Base-by-base conservation (phyloP, 1,140 invertebrate genomes). In the Hyles vespertilio region DNA sequence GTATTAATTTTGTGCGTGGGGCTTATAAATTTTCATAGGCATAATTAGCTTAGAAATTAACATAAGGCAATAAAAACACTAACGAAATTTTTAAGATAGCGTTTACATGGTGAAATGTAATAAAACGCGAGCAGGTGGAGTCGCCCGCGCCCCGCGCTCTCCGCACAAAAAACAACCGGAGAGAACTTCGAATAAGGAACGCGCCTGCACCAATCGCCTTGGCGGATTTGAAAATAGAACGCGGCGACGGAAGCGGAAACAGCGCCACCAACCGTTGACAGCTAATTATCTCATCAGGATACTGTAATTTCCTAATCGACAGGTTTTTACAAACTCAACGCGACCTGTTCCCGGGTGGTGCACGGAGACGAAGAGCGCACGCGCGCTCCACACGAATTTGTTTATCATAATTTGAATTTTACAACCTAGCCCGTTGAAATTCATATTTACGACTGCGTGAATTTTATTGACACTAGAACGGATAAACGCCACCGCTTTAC, bases 21-120 rank as follows among this genome's bases (percentile, higher is more conserved):
- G 67, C 81, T 87, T 85, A 89, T 87, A 89, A 75, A 86, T 86
- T 87, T 87, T 87, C 84, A 87, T 89, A 81, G 85, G 72, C 81
- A 81, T 89, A 87, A 89, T 89, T 89, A 89, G 77, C 72, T 89
- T 84, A 84, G 78, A 81, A 89, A 89, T 89, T 89, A 89, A 87
- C 86, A 89, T 89, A 86, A 78, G 67, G 77, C 74, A 74, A 87
- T 87, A 89, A 87, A 87, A 84, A 74, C 70, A 72, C 70, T 82
- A 87, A 89, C 83, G 79, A 86, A 87, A 87, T 81, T 86, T 81
- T 89, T 89, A 40, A 79, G 79, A 79, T 67, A 75, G 65, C 72
- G 69, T 81, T 79, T 81, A 82, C 75, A 77, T 70, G 69, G 69
- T 72, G 72, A 73, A 74, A 75, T 58, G 77, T 66, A 75, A 84